Evolutionary conservation across 2,797 vertebrate genomes (phyloP).

Genomic region (Neosilurus mollespiculum): DNA sequence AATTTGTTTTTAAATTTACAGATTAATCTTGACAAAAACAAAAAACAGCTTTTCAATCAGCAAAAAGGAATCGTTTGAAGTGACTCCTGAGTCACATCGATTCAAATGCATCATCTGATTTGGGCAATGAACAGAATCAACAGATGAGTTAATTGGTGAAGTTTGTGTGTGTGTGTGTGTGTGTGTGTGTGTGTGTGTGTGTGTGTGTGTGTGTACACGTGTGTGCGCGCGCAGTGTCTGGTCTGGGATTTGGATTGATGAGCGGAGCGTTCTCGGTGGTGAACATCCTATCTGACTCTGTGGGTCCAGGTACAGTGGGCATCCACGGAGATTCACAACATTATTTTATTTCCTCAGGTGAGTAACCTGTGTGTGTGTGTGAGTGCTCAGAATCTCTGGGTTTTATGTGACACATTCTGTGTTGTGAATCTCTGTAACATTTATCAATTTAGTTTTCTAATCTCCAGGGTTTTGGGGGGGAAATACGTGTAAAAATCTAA

Average conservation of each 20-base stretch:
- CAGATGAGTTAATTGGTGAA: neutral
- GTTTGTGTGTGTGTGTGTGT: neutral
- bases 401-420: too few species aligned
- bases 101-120: neutral
- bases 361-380: neutral
- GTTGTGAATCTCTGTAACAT: too few species aligned
- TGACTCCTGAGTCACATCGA: neutral
- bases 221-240: conserved; percentile 72
- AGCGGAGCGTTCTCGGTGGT: conserved; percentile 87
- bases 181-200: conserved; percentile 2
- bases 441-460: too few species aligned
- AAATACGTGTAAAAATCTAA: too few species aligned
- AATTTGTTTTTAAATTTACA: neutral
- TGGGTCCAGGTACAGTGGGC: conserved; percentile 81
- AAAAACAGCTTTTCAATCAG: neutral
- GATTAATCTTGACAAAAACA: neutral
- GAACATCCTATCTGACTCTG: conserved; percentile 84
- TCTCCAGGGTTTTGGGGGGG: too few species aligned
- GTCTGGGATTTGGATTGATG: conserved; percentile 87
- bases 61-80: neutral
- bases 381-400: too few species aligned
- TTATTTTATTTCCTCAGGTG: conserved; percentile 86
- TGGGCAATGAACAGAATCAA: neutral
- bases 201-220: conserved; percentile 11
- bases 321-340: conserved; percentile 86